Evolutionary conservation across 2,797 vertebrate species (phyloP), one percentile per base, ranked within the genome.

Genomic region (Tympanoctomys barrerae): DNA sequence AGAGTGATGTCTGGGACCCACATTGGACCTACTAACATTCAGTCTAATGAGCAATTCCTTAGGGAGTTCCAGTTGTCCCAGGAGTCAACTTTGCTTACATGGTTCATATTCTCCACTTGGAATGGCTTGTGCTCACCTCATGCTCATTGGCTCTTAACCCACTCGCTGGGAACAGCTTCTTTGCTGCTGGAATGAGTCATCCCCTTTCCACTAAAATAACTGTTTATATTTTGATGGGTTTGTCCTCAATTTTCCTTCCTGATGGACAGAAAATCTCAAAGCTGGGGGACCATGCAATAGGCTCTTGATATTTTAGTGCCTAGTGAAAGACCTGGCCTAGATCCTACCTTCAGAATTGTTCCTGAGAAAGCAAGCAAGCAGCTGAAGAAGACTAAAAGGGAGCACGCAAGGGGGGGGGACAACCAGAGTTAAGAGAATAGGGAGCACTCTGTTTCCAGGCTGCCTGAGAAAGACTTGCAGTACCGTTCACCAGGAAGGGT

Each of bases 1-100:
- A 52, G 39, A 6, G 57, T 39, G 59, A 12, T 68, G 75, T 84
- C 2, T 19, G 46, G 28, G 28, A 11, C n/a, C 3, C 5, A 49
- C 18, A n/a, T 81, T 31, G 49, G 16, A 5, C 16, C 36, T 19
- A 12, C 5, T 22, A 24, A 46, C 12, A 26, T 49, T 71, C 46
- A 16, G 0, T 52, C 10, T n/a, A 80, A 46, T 21, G 57, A 26
- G 33, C 8, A 28, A 1, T 42, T 54, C 57, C 22, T 5, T 70
- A 64, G 2, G 18, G 1, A 11, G 19, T 39, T 21, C 64, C 68
- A 16, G 7, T 22, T 31, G 62, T 52, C 24, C 31, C 21, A 10
- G 0, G 31, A 21, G 28, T 18, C 22, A 2, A 0, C 1, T 84
- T 52, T 28, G n/a, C 22, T 64, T 13, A 4, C 0, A 1, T 7